Conservation (phyloP, 2,797 vertebrate species). For the Sebastes oblongus region DNA sequence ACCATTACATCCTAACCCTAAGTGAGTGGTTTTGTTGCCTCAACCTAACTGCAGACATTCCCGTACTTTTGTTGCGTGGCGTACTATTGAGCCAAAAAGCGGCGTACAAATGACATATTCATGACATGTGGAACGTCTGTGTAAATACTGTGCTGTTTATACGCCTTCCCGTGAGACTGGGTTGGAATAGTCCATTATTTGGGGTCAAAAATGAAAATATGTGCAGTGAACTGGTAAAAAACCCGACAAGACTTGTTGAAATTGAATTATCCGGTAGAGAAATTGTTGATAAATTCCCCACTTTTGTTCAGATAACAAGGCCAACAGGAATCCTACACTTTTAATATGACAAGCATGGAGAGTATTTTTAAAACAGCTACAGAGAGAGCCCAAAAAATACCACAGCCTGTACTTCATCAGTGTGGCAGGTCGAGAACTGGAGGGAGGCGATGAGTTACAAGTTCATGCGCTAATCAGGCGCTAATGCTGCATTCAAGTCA, state of each 20-base stretch:
- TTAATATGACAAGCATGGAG: background rate
- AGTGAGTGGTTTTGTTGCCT: too few relatives aligned
- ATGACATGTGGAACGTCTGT: too few relatives aligned
- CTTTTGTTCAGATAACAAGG: background rate
- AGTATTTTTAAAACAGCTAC: background rate
- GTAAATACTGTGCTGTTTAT: too few relatives aligned
- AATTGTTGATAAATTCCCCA: background rate
- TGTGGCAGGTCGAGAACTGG: background rate
- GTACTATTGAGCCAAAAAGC: too few relatives aligned
- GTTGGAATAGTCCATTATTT: too few relatives aligned
- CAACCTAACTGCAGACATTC: too few relatives aligned
- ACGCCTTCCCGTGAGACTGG: too few relatives aligned
- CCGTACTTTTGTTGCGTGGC: too few relatives aligned
- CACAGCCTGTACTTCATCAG: background rate
- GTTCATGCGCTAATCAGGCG: background rate
- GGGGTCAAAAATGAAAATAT: background rate
- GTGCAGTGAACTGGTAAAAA: background rate
- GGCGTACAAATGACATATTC: too few relatives aligned
- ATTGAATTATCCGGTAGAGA: background rate
- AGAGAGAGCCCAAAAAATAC: background rate
- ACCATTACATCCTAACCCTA: too few relatives aligned
- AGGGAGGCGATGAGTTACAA: background rate
- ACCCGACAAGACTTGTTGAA: background rate
- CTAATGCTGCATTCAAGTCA: constrained; percentile 10
- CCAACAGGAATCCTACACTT: background rate